These are phyloP conservation scores for Arenaria interpres DNA, from an alignment of 2,113 vertebrate species.

Conservation along the genomic window DNA sequence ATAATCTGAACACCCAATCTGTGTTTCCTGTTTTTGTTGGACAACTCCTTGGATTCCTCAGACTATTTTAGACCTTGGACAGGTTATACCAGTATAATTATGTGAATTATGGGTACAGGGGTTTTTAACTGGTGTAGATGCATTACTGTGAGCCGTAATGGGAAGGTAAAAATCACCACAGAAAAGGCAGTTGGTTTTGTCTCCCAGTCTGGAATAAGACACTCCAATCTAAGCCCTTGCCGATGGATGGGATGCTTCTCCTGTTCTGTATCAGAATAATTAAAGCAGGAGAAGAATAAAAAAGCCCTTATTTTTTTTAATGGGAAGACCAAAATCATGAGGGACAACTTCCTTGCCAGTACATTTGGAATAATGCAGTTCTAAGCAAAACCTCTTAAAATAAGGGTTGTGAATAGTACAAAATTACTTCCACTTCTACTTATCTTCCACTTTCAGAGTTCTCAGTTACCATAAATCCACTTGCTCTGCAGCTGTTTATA, in stretches of 20 bases:
- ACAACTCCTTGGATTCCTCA: constrained; percentile 42
- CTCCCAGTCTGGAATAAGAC: background rate
- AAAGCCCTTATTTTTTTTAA: background rate
- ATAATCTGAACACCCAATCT: constrained; percentile 34
- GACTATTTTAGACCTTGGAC: constrained; percentile 28
- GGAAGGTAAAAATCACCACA: background rate
- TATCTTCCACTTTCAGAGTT: background rate
- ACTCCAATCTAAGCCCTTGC: background rate
- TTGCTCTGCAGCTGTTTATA: background rate
- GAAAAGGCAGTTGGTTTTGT: background rate
- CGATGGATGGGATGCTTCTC: background rate
- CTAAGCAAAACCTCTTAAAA: background rate
- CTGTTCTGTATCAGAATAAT: background rate
- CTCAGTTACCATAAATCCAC: background rate
- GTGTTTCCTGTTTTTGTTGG: constrained; percentile 42
- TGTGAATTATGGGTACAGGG: background rate
- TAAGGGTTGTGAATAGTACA: background rate
- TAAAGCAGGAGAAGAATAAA: background rate
- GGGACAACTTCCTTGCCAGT: background rate
- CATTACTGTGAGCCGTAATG: background rate
- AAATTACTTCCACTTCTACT: background rate
- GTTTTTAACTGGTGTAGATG: background rate
- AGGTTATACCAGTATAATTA: constrained; percentile 60
- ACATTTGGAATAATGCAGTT: background rate
- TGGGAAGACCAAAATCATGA: background rate